Percentiles rank a stretch among this genome's conserved stretches.
Evolutionary conservation across 53 echinoderm and acorn worm species (phyloP).

Genomic region (Mesocentrotus franciscanus): DNA sequence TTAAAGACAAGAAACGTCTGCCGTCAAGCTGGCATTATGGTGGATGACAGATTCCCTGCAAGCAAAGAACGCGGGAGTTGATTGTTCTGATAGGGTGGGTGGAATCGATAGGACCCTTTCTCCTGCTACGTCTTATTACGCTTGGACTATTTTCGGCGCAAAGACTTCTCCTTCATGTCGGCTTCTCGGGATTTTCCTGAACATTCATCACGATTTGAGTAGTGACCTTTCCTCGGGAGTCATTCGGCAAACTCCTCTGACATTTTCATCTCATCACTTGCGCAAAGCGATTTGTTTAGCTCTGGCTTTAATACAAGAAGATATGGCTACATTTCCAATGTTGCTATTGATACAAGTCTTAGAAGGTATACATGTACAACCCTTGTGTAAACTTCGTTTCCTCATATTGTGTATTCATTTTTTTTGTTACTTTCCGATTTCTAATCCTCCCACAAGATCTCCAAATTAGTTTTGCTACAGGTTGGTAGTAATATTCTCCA

Average conservation of each 20-base stretch:
- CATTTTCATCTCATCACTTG: conserved; percentile 46
- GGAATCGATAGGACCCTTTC: conserved; percentile 58
- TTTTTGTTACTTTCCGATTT: not conserved
- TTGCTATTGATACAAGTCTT: not conserved
- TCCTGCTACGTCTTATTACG: conserved; percentile 32
- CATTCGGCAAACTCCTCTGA: conserved; percentile 50
- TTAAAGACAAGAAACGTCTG: not conserved
- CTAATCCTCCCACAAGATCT: not conserved
- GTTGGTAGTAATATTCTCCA: not conserved
- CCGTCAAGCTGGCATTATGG: not conserved
- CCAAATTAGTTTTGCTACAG: not conserved
- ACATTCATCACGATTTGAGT: conserved; percentile 26
- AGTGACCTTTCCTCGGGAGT: conserved; percentile 31
- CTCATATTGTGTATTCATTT: not conserved
- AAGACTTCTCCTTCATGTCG: conserved; percentile 12
- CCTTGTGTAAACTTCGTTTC: not conserved
- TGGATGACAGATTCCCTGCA: conserved; percentile 31
- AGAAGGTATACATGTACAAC: not conserved
- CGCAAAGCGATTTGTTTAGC: conserved; percentile 5
- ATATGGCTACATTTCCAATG: conserved; percentile 24
- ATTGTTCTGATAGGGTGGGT: conserved; percentile 53
- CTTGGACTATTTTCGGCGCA: conserved; percentile 40
- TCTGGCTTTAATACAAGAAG: not conserved
- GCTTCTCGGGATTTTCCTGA: conserved; percentile 13
- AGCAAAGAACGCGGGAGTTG: not conserved